Evolutionary conservation across 1,140 invertebrate genomes (phyloP).

Genomic region (Mizuhopecten yessoensis): DNA sequence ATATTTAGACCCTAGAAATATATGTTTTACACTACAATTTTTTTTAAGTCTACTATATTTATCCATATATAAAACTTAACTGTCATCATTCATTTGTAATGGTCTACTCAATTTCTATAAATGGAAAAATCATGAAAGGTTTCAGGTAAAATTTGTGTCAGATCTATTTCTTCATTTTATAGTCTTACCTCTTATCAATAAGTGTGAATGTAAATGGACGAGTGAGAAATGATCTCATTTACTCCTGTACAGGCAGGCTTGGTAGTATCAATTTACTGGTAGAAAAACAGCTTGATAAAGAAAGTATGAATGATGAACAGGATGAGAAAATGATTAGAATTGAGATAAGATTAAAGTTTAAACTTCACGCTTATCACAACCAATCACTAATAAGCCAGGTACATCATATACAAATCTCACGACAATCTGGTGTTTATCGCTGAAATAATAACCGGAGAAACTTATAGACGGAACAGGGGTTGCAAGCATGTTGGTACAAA

Average conservation of each 20-base stretch:
- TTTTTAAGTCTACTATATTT: too few relatives aligned
- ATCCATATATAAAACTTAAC: too few relatives aligned
- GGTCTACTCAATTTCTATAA: not conserved
- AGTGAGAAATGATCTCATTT: conserved; percentile 19
- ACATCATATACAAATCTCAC: not conserved
- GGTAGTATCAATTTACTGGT: not conserved
- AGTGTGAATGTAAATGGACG: not conserved
- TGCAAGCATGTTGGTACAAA: not conserved
- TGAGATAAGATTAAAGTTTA: conserved; percentile 34
- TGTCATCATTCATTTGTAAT: too few relatives aligned
- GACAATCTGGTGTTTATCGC: conserved; percentile 18
- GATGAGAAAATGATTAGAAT: conserved; percentile 29
- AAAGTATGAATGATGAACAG: conserved; percentile 39
- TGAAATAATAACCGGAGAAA: conserved; percentile 1
- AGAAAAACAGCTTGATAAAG: not conserved
- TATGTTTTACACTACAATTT: too few relatives aligned
- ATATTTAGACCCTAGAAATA: too few relatives aligned
- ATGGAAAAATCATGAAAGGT: not conserved
- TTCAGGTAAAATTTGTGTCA: not conserved
- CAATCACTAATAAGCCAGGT: conserved; percentile 23
- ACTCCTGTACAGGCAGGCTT: not conserved
- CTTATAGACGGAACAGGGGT: not conserved
- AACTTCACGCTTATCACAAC: conserved; percentile 14
- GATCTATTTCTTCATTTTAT: not conserved
- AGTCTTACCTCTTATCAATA: not conserved